Evolutionary conservation across 2,797 vertebrate genomes (phyloP), one percentile per base, ranked within the genome.

Genomic region (Chelmon rostratus): DNA sequence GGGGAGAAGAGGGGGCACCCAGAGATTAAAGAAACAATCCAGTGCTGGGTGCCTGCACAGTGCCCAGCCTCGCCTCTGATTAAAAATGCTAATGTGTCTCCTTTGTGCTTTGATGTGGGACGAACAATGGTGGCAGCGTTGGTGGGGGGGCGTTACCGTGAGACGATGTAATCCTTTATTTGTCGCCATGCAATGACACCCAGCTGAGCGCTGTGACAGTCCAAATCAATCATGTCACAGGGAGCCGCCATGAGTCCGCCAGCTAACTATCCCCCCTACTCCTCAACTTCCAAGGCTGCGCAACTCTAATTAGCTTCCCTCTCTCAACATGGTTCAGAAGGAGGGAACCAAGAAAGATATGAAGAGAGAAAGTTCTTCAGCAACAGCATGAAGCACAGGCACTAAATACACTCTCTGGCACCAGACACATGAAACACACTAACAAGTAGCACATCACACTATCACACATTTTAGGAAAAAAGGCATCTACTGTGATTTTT

Each of bases 131-230:
- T 81, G 93, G 93, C 86, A 87, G 93, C 91, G 86, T 92, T 88
- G 92, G 92, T 86, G 59, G 85, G 72, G 80, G 81, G 91, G 75
- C 46, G 94, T 94, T 94, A 95, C 95, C 91, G 92, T 90, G 93
- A 95, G 96, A 96, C 95, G 93, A 95, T 96, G 95, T 96, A 96
- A 96, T 97, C 96, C 96, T 96, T 96, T 96, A 96, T 96, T 96
- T 96, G 96, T 96, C 95, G 92, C 96, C 94, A 91, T 94, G 95
- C 95, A 93, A 93, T 95, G 96, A 96, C 95, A 88, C 95, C 97
- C 97, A 97, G 96, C 96, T 94, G 97, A 96, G 96, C 95, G 53
- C 92, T 84, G 95, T 96, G 97, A 97, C 96, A 97, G 96, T 94
- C 95, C 94, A 93, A 96, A 98, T 98, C 97, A 97, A 97, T 98